Evolutionary conservation across 2,113 vertebrate species (phyloP).

Genomic region (Mionectes macconnelli): DNA sequence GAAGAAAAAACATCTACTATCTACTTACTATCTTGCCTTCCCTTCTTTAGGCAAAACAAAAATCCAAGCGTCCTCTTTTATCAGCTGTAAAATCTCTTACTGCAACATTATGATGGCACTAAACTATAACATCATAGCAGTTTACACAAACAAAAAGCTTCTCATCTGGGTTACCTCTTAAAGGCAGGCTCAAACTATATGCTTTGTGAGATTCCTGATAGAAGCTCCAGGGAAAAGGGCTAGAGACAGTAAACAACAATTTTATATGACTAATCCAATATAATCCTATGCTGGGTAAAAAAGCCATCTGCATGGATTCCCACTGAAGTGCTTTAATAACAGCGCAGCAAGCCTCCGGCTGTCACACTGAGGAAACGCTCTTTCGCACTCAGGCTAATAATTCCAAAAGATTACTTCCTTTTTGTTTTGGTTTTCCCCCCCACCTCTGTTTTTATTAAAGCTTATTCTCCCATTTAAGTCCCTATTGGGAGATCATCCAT

Average conservation of each 20-base stretch:
- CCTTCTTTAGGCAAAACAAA: background rate
- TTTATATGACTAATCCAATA: constrained; percentile 50
- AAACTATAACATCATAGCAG: background rate
- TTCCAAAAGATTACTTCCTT: background rate
- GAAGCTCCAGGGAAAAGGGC: background rate
- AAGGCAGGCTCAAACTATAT: background rate
- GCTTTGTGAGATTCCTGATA: background rate
- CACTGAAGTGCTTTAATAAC: constrained; percentile 18
- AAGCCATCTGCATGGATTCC: constrained; percentile 27
- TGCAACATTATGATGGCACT: background rate
- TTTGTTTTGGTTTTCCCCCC: rapidly evolving
- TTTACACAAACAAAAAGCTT: background rate
- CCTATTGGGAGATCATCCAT: background rate
- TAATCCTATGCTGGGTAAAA: constrained; percentile 42
- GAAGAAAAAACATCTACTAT: background rate
- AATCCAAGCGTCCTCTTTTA: background rate
- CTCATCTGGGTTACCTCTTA: background rate
- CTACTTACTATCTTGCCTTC: background rate
- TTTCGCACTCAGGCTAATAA: background rate
- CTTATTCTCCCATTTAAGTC: background rate
- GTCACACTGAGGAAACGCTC: background rate
- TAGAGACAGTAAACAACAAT: constrained; percentile 41
- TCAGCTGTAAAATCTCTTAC: background rate
- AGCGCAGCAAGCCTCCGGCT: background rate
- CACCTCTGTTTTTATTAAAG: background rate